Percentiles rank a stretch among this genome's conserved stretches.
These are phyloP conservation scores for Lathamus discolor DNA, from an alignment of 2,113 vertebrate species.

Conservation along the genomic window DNA sequence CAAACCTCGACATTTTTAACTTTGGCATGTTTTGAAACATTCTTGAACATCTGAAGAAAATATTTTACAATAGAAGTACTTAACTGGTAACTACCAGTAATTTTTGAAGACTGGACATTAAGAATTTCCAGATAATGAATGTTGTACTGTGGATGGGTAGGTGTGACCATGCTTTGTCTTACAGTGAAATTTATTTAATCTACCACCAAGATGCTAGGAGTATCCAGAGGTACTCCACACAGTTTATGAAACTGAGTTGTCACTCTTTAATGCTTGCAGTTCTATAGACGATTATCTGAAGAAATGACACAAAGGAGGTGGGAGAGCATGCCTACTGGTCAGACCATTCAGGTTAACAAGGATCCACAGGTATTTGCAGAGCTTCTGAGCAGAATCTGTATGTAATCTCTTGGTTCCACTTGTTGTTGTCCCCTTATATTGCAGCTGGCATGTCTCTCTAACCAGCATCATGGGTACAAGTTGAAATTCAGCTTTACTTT, in stretches of 20 bases:
- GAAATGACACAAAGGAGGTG: slow-evolving; percentile 93
- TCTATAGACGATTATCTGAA: slow-evolving; percentile 90
- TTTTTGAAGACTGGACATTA: neutral
- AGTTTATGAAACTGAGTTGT: neutral
- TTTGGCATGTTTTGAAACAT: neutral
- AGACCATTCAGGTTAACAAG: slow-evolving; percentile 78
- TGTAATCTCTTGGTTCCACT: neutral
- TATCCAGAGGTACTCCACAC: neutral
- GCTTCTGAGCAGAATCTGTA: neutral
- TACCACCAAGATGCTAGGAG: neutral
- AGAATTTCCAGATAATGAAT: neutral
- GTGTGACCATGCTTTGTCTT: neutral
- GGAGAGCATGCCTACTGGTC: slow-evolving; percentile 85
- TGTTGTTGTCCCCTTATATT: neutral
- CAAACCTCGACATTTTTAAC: neutral
- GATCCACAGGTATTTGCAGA: slow-evolving; percentile 77
- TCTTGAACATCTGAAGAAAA: neutral
- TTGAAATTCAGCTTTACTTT: neutral
- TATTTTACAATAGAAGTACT: neutral
- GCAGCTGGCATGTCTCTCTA: neutral
- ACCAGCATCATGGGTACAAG: neutral
- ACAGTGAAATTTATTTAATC: neutral
- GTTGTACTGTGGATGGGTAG: neutral
- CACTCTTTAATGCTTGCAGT: slow-evolving; percentile 71
- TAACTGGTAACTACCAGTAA: neutral